These are phyloP conservation scores for Sardina pilchardus DNA, from an alignment of 2,113 vertebrate genomes.

Conservation along the genomic window DNA sequence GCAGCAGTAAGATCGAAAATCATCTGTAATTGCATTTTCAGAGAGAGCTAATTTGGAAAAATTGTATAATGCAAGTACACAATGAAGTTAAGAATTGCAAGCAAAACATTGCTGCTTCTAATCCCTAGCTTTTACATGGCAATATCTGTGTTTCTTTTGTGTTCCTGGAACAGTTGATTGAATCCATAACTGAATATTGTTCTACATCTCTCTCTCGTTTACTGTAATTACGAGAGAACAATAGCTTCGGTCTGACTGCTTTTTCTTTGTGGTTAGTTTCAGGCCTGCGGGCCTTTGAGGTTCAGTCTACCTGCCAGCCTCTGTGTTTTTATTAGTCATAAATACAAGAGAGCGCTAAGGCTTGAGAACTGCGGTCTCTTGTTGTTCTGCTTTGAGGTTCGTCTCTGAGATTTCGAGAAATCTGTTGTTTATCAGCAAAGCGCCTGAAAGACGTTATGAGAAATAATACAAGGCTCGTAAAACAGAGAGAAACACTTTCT, in stretches of 20 bases:
- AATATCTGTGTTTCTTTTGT: background rate
- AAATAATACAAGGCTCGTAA: background rate
- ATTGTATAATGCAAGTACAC: background rate
- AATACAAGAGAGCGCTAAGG: background rate
- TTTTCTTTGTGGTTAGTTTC: background rate
- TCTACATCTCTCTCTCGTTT: background rate
- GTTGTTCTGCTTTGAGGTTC: constrained; percentile 9
- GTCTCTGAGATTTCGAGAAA: background rate
- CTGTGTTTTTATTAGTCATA: background rate
- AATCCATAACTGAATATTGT: background rate
- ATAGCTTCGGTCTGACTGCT: background rate
- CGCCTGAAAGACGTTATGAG: background rate
- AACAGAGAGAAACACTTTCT: background rate
- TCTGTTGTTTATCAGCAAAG: background rate
- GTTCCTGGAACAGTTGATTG: background rate
- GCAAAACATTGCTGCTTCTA: background rate
- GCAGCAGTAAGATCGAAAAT: background rate
- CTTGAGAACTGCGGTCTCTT: background rate
- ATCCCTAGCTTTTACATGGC: background rate
- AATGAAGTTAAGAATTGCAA: background rate
- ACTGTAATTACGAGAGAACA: background rate
- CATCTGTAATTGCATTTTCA: background rate
- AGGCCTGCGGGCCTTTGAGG: background rate
- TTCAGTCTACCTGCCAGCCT: background rate
- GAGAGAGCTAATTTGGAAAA: background rate